A percentile compares a stretch with the other conserved stretches of the same genome.
These are phyloP conservation scores for Paramisgurnus dabryanus DNA, from an alignment of 2,113 vertebrate genomes.

Conservation along the genomic window DNA sequence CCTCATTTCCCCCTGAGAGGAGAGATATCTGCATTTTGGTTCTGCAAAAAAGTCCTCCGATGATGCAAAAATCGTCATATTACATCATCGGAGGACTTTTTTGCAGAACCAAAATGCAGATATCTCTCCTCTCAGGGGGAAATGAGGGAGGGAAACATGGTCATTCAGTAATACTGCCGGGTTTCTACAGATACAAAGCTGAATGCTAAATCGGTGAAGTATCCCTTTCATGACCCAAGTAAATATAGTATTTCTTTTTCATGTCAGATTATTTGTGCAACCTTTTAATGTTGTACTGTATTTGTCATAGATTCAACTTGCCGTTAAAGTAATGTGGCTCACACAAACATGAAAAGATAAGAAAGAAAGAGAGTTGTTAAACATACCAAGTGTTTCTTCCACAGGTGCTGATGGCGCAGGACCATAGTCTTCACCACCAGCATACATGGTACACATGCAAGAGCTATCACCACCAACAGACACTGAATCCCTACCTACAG, in stretches of 20 bases:
- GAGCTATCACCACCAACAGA: slow-evolving; percentile 90
- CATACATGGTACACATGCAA: slow-evolving; percentile 96
- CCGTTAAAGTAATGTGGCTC: background rate
- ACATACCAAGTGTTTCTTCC: slow-evolving; percentile 93
- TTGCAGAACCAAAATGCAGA: no score
- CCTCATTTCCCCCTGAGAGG: no score
- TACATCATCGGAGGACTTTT: no score
- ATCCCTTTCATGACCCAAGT: background rate
- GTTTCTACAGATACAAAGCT: no score
- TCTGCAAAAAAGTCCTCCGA: no score
- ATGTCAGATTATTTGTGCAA: background rate
- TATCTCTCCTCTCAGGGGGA: no score
- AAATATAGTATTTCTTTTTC: background rate
- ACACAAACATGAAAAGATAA: slow-evolving; percentile 3
- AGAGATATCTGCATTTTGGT: no score
- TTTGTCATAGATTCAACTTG: background rate
- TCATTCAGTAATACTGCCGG: no score
- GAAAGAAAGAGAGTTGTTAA: background rate
- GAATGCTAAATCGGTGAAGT: no score
- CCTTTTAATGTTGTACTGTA: background rate
- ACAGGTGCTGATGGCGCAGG: slow-evolving; percentile 89
- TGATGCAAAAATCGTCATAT: no score
- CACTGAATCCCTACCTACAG: slow-evolving; percentile 88
- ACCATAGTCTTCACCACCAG: slow-evolving; percentile 92
- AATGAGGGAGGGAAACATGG: no score